A percentile compares a stretch with the other conserved stretches of the same genome.
Conservation (phyloP, 2,113 vertebrate genomes). For the Leptocoma aspasia region DNA sequence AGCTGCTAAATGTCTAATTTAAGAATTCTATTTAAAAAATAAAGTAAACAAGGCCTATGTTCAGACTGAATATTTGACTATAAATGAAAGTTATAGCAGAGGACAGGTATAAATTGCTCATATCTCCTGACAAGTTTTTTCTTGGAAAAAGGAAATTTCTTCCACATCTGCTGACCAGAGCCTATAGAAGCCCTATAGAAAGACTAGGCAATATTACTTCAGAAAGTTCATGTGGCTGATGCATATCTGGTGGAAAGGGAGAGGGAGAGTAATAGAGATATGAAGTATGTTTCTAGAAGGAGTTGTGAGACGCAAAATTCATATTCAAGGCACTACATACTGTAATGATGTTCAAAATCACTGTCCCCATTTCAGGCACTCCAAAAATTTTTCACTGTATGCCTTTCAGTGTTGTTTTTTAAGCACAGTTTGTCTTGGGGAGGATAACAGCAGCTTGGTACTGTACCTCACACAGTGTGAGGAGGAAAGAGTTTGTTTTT, state of each 20-base stretch:
- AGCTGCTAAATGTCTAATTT: background rate
- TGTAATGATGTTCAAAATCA: background rate
- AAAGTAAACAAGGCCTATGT: background rate
- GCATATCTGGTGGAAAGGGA: background rate
- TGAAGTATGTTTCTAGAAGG: background rate
- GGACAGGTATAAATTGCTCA: background rate
- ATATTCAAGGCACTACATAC: background rate
- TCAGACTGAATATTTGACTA: background rate
- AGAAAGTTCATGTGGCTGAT: background rate
- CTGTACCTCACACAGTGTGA: slow-evolving; percentile 40
- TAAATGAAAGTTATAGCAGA: background rate
- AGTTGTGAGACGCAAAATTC: background rate
- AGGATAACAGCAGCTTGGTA: background rate
- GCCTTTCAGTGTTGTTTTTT: background rate
- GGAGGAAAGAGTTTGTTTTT: slow-evolving; percentile 39
- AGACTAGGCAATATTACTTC: background rate
- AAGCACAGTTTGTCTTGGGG: background rate
- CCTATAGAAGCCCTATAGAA: background rate
- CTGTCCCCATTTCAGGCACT: background rate
- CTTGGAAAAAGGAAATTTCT: background rate
- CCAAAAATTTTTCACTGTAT: background rate
- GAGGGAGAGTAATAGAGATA: background rate
- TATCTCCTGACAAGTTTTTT: background rate
- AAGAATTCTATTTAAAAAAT: background rate
- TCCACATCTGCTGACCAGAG: slow-evolving; percentile 37